Conservation (phyloP, 2,797 vertebrate species). For the Rhynchonycteris naso region DNA sequence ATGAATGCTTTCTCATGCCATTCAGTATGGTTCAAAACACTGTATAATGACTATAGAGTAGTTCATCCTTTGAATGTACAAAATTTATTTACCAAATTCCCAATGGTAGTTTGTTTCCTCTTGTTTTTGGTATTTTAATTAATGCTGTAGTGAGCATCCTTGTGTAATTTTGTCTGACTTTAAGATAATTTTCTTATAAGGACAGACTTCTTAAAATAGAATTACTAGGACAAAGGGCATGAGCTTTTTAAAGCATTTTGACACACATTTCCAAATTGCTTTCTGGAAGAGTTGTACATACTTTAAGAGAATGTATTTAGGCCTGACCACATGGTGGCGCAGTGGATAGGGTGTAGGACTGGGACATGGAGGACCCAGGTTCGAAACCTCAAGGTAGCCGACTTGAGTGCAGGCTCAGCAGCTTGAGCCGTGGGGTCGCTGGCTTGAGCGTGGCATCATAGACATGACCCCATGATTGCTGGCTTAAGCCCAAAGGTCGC, state of each 20-base stretch:
- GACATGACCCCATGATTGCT: too few relatives aligned
- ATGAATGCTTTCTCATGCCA: slow-evolving; percentile 23
- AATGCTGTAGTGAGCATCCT: background rate
- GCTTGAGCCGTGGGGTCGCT: too few relatives aligned
- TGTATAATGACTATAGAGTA: background rate
- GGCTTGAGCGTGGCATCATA: too few relatives aligned
- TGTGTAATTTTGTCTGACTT: slow-evolving; percentile 33
- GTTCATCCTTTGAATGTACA: slow-evolving; percentile 31
- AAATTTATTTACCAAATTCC: slow-evolving; percentile 33
- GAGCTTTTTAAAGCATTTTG: slow-evolving; percentile 49
- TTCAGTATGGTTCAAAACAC: slow-evolving; percentile 37
- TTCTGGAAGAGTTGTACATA: background rate
- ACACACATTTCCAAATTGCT: slow-evolving; percentile 24
- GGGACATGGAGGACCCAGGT: too few relatives aligned
- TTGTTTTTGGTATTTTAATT: slow-evolving; percentile 44
- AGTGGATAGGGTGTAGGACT: too few relatives aligned
- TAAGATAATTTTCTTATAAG: slow-evolving; percentile 28
- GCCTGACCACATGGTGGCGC: too few relatives aligned
- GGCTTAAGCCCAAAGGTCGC: too few relatives aligned
- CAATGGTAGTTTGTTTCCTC: background rate
- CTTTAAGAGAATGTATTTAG: background rate
- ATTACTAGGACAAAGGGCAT: background rate
- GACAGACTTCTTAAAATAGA: slow-evolving; percentile 11
- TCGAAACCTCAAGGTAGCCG: too few relatives aligned
- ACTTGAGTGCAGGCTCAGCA: too few relatives aligned